phyloP scores from a whole-genome alignment of 1,140 invertebrate genomes.

The Oscheius sp. region DNA sequence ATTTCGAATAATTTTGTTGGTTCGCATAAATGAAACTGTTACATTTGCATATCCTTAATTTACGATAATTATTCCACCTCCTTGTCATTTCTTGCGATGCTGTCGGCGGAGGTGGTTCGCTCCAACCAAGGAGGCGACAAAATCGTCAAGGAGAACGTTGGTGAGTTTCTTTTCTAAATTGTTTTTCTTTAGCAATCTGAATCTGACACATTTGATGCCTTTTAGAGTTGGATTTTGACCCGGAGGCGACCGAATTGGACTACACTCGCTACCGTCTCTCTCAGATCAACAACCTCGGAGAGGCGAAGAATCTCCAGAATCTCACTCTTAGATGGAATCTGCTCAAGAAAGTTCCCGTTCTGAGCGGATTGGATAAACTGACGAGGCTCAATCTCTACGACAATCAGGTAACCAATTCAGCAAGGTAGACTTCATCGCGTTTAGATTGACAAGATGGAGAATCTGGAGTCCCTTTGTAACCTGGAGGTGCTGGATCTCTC shows the following conservation, averaged over 20 bases:
- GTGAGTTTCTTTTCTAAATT: neutral
- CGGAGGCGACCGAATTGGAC: neutral
- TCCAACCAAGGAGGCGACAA: slow-evolving; percentile 22
- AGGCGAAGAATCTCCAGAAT: slow-evolving; percentile 7
- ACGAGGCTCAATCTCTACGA: slow-evolving; percentile 28
- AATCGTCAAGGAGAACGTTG: slow-evolving; percentile 24
- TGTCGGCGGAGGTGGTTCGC: slow-evolving; percentile 15
- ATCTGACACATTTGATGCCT: too few relatives aligned
- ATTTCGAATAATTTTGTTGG: too few relatives aligned
- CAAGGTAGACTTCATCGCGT: neutral
- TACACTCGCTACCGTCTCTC: slow-evolving; percentile 11
- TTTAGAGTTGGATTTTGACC: slow-evolving; percentile 7
- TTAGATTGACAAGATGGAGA: slow-evolving; percentile 39
- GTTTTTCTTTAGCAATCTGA: neutral
- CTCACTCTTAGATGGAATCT: slow-evolving; percentile 52
- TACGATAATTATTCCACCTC: too few relatives aligned
- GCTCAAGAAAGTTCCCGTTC: slow-evolving; percentile 41
- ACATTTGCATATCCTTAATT: too few relatives aligned
- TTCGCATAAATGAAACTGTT: too few relatives aligned
- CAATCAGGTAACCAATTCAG: slow-evolving; percentile 10
- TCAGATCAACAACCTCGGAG: slow-evolving; percentile 5
- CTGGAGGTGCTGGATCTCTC: slow-evolving; percentile 86
- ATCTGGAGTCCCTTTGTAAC: slow-evolving; percentile 62
- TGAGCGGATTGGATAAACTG: slow-evolving; percentile 3
- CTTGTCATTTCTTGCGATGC: too few relatives aligned